Evolutionary conservation across 2,113 vertebrate species (phyloP).

Genomic region (Arizona elegans): DNA sequence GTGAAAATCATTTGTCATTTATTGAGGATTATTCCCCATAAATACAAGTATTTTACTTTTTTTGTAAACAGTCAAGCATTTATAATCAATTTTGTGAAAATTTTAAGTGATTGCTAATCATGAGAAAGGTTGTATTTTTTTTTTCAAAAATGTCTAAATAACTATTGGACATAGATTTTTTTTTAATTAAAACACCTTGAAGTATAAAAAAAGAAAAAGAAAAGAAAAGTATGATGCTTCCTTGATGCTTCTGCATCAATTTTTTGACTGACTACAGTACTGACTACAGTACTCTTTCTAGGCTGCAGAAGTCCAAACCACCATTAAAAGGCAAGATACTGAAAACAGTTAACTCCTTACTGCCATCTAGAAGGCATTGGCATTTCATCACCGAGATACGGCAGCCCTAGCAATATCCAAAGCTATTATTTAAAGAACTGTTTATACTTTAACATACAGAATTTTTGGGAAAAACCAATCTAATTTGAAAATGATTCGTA

Average conservation of each 20-base stretch:
- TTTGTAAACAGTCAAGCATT: conserved; percentile 16
- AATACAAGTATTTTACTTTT: not conserved
- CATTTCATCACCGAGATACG: not conserved
- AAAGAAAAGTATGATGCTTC: not conserved
- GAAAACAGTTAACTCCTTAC: not conserved
- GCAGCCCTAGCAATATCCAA: not conserved
- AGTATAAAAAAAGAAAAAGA: not conserved
- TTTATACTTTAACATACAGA: not conserved
- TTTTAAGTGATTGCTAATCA: conserved; percentile 33
- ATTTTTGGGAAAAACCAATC: not conserved
- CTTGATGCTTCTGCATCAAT: not conserved
- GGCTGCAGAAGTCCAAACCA: not conserved
- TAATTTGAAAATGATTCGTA: not conserved
- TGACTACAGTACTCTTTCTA: not conserved
- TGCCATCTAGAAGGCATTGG: not conserved
- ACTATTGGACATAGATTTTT: conserved; percentile 36
- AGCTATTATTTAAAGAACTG: not conserved
- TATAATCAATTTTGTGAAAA: conserved; percentile 57
- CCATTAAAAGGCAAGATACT: not conserved
- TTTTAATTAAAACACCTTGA: conserved; percentile 27
- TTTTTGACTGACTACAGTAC: not conserved
- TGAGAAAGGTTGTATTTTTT: conserved; percentile 35
- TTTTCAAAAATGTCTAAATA: conserved; percentile 17
- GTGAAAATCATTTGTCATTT: not conserved
- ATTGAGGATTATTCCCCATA: conserved; percentile 15